phyloP scores from a whole-genome alignment of 2,888 invertebrate genomes.

The Machimus atricapillus region DNA sequence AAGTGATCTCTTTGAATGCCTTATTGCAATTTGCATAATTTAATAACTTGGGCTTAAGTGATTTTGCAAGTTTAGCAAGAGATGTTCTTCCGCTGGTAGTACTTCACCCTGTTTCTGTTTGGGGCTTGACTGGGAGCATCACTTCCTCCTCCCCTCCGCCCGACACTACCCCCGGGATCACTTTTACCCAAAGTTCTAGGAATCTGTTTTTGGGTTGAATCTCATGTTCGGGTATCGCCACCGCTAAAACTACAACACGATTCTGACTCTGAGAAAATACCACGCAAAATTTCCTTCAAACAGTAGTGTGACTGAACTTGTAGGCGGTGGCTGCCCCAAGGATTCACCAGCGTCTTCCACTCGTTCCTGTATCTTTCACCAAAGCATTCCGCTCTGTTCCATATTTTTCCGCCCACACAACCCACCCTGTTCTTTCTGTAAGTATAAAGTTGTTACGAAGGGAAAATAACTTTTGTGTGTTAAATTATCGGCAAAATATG shows the following conservation, averaged over 20 bases:
- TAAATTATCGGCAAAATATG: conserved; percentile 40
- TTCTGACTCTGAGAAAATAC: neutral
- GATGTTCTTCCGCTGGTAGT: conserved; percentile 16
- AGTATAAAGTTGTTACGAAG: conserved; percentile 32
- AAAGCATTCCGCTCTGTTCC: neutral
- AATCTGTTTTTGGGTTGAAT: neutral
- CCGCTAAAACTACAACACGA: neutral
- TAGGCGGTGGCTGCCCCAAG: neutral
- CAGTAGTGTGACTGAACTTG: neutral
- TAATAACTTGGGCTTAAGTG: conserved; percentile 39
- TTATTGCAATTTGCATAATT: conserved; percentile 37
- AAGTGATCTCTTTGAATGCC: conserved; percentile 32
- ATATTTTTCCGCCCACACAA: neutral
- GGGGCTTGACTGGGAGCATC: neutral
- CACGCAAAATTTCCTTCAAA: neutral
- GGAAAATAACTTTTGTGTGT: conserved; percentile 33
- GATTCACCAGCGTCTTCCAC: neutral
- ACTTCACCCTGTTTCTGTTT: conserved; percentile 4
- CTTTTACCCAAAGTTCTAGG: neutral
- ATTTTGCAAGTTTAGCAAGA: conserved; percentile 28
- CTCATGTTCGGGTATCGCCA: neutral
- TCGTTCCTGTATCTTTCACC: neutral
- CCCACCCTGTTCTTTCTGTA: neutral
- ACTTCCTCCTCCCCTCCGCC: neutral
- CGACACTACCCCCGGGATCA: neutral